These are phyloP conservation scores for Hypercompe scribonia DNA, from an alignment of 2,888 invertebrate genomes.

Conservation along the genomic window DNA sequence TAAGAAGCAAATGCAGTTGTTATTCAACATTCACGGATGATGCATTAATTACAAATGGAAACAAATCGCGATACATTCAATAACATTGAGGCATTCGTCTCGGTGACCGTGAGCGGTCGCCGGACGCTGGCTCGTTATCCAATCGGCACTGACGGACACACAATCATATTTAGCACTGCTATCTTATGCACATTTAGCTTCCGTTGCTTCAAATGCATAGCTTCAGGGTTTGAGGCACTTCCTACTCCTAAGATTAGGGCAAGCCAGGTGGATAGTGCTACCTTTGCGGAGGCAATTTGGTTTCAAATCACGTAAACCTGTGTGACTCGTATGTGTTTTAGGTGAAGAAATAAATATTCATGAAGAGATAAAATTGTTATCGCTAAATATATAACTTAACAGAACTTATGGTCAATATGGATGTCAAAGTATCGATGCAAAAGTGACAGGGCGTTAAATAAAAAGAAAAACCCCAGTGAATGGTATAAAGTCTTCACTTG, in stretches of 20 bases:
- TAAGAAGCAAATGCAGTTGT: not conserved
- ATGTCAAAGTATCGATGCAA: not conserved
- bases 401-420: not conserved
- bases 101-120: slow-evolving; percentile 22
- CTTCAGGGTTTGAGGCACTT: slow-evolving; percentile 30
- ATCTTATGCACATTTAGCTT: slow-evolving; percentile 34
- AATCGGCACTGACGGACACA: slow-evolving; percentile 22
- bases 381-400: not conserved
- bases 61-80: slow-evolving; percentile 4
- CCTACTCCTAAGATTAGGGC: slow-evolving; percentile 25
- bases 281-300: not conserved
- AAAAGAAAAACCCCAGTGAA: no score
- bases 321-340: not conserved
- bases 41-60: not conserved
- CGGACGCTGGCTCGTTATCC: slow-evolving; percentile 28
- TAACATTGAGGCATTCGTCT: slow-evolving; percentile 12
- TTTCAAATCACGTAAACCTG: no score
- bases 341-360: not conserved
- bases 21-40: not conserved
- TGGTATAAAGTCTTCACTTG: no score
- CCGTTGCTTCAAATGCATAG: slow-evolving; percentile 22
- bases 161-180: slow-evolving; percentile 19
- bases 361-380: not conserved
- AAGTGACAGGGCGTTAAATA: no score
- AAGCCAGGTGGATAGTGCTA: not conserved